phyloP scores from a whole-genome alignment of 2,797 vertebrate genomes.

The Luscinia megarhynchos region DNA sequence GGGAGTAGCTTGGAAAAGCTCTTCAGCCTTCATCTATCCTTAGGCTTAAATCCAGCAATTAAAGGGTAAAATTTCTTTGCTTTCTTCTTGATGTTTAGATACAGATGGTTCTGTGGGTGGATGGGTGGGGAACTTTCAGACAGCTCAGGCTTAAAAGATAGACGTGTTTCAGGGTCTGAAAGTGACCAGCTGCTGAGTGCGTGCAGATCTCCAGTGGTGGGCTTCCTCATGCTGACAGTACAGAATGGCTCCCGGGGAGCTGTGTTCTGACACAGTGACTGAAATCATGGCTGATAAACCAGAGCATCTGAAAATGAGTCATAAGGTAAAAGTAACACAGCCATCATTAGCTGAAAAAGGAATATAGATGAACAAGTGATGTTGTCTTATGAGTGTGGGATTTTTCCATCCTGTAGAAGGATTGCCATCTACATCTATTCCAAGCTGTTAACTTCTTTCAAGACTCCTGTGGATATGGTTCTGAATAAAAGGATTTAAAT shows the following conservation, averaged over 20 bases:
- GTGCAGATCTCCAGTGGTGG: neutral
- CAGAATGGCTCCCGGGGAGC: neutral
- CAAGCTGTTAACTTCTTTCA: neutral
- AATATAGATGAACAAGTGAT: neutral
- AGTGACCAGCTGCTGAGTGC: neutral
- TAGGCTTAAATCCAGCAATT: neutral
- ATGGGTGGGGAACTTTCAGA: constrained; percentile 15
- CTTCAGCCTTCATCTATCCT: neutral
- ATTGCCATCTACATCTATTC: neutral
- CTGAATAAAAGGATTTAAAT: neutral
- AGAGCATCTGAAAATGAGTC: constrained; percentile 45
- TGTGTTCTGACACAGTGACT: neutral
- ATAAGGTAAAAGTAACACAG: constrained; percentile 45
- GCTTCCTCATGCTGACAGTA: neutral
- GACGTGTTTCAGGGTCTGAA: neutral
- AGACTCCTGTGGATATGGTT: neutral
- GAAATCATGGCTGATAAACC: constrained; percentile 8
- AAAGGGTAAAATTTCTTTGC: neutral
- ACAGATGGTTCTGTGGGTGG: constrained; percentile 66
- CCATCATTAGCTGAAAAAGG: neutral
- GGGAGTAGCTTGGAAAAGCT: neutral
- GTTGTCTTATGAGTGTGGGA: neutral
- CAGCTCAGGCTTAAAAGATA: neutral
- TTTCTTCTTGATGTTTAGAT: neutral
- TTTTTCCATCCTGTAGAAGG: constrained; percentile 4